A percentile compares a stretch with the other conserved stretches of the same genome.
These are phyloP conservation scores for Pangasianodon hypophthalmus DNA, from an alignment of 2,113 vertebrate species.

Conservation along the genomic window DNA sequence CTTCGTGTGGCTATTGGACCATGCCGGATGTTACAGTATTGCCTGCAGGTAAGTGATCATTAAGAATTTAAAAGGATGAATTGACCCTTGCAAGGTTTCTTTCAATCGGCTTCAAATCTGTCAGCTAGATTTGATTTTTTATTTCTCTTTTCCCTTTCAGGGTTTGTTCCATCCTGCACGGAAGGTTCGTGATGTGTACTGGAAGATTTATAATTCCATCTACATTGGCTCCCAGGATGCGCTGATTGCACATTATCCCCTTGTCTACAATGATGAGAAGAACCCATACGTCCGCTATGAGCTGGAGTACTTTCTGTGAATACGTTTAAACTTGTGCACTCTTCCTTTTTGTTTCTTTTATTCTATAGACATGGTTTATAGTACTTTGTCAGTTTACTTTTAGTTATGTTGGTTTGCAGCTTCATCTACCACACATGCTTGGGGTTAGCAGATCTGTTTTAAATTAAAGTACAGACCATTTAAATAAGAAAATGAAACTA, in stretches of 20 bases:
- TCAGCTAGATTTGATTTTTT: too few species aligned
- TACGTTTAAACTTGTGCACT: conserved; percentile 40
- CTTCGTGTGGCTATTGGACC: conserved; percentile 94
- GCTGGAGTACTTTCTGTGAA: conserved; percentile 95
- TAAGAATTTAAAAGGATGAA: not conserved
- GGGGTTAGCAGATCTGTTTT: conserved; percentile 53
- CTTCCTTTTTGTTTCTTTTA: conserved; percentile 20
- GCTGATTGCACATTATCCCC: conserved; percentile 94
- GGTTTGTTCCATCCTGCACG: conserved; percentile 96
- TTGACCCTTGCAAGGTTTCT: not conserved
- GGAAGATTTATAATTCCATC: conserved; percentile 99
- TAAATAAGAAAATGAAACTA: conserved; percentile 55
- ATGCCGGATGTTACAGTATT: conserved; percentile 97
- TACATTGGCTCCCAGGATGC: conserved; percentile 99
- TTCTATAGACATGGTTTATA: conserved; percentile 36
- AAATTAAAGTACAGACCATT: conserved; percentile 46
- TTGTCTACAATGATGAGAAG: conserved; percentile 98
- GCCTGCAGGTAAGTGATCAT: conserved; percentile 83
- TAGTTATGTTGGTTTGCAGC: conserved; percentile 46
- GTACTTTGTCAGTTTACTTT: conserved; percentile 55
- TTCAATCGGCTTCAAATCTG: not conserved
- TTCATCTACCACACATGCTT: conserved; percentile 30
- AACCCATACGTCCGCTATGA: conserved; percentile 95
- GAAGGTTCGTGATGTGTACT: conserved; percentile 97
- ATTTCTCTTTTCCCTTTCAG: conserved; percentile 61